Percentiles rank a stretch among this genome's conserved stretches.
Conservation (phyloP, 2,113 vertebrate genomes). For the Nibea coibor region DNA sequence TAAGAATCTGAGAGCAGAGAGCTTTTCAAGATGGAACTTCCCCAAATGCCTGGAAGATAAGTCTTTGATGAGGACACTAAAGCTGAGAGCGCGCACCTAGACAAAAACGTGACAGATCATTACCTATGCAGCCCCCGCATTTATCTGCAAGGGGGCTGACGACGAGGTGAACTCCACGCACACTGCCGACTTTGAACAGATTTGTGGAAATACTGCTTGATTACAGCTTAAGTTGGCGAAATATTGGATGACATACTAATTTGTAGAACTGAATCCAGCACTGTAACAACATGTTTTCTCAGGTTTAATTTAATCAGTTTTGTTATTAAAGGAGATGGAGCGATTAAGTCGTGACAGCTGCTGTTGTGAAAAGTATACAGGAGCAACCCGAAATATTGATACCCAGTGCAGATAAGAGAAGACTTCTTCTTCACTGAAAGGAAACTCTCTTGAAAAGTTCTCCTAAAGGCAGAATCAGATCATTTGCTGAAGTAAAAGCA, state of each 20-base stretch:
- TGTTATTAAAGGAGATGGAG: not conserved
- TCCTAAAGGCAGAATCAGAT: not conserved
- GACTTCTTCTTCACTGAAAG: not conserved
- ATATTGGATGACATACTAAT: constrained; percentile 7
- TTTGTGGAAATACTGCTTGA: constrained; percentile 32
- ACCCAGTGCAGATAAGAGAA: not conserved
- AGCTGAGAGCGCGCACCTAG: constrained; percentile 36
- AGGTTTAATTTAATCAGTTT: not conserved
- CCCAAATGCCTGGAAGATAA: constrained; percentile 59
- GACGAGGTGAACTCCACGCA: constrained; percentile 43
- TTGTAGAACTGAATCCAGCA: not conserved
- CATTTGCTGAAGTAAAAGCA: not conserved
- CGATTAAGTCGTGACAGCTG: not conserved
- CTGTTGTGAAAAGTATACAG: not conserved
- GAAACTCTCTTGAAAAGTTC: not conserved
- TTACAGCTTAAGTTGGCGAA: constrained; percentile 13
- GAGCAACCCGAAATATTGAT: not conserved
- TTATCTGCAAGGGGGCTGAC: constrained; percentile 35
- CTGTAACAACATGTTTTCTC: not conserved
- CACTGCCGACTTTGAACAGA: constrained; percentile 32
- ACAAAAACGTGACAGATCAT: constrained; percentile 56
- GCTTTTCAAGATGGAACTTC: constrained; percentile 46
- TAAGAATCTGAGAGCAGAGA: constrained; percentile 48
- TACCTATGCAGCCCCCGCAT: constrained; percentile 44
- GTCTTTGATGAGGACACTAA: constrained; percentile 69